Conservation (phyloP, 2,113 vertebrate genomes). For the Oreochromis aureus region DNA sequence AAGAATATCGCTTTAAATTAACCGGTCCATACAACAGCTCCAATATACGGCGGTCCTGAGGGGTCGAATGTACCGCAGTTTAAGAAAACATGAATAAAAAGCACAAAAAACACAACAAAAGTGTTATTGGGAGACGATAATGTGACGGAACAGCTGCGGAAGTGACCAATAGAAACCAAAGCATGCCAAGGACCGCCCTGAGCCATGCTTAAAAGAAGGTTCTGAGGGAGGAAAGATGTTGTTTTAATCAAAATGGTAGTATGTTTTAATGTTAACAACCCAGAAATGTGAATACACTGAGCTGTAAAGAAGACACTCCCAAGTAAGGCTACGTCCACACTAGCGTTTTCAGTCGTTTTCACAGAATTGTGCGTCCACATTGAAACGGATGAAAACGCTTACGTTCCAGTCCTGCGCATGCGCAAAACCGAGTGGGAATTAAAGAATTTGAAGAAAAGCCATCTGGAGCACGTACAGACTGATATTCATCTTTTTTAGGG, state of each 20-base stretch:
- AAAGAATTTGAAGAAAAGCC: no score
- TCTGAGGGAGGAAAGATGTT: neutral
- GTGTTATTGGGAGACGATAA: neutral
- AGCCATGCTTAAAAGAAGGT: neutral
- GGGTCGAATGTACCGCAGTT: neutral
- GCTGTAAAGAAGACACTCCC: fast-evolving
- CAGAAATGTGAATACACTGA: neutral
- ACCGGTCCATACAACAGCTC: neutral
- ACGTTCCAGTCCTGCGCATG: no score
- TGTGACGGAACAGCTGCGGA: neutral
- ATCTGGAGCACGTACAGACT: no score
- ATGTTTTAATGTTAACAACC: neutral
- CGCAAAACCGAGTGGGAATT: no score
- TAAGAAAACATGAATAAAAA: neutral
- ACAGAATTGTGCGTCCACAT: no score
- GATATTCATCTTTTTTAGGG: no score
- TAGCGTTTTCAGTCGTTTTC: no score
- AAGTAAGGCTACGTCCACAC: no score
- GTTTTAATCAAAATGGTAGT: fast-evolving
- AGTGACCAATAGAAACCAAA: neutral
- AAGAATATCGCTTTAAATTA: neutral
- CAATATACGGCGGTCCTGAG: fast-evolving
- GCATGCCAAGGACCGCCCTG: neutral
- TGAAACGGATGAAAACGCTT: no score
- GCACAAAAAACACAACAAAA: neutral